Conservation (phyloP, 2,888 invertebrate species). For the Petrolisthes cinctipes region DNA sequence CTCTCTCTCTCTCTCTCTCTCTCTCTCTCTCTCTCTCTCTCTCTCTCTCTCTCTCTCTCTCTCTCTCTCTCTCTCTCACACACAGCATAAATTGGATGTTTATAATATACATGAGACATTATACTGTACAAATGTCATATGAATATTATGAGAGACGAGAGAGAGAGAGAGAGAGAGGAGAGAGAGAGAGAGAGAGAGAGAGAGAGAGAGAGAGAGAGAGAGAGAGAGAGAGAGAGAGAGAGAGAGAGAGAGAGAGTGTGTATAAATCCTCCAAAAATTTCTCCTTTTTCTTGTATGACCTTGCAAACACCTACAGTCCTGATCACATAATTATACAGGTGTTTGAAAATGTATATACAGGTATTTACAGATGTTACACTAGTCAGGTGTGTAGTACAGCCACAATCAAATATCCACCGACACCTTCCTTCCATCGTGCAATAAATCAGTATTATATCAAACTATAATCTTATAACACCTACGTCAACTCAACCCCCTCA, state of each 20-base stretch:
- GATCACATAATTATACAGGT: no score
- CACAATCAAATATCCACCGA: no score
- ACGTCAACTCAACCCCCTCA: no score
- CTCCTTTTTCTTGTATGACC: no score
- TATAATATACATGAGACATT: neutral
- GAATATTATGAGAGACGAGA: neutral
- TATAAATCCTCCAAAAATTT: neutral
- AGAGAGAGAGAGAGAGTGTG: neutral
- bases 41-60: neutral
- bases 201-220: neutral
- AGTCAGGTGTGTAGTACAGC: no score
- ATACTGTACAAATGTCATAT: neutral
- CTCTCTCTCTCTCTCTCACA: slow-evolving; percentile 20
- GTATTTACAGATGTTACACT: no score
- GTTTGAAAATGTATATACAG: no score
- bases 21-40: slow-evolving; percentile 4
- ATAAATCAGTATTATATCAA: no score
- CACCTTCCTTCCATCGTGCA: no score
- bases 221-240: neutral
- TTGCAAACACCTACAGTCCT: no score
- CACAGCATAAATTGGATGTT: neutral
- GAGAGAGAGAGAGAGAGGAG: slow-evolving; percentile 5
- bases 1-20: slow-evolving; percentile 13
- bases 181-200: neutral
- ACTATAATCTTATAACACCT: no score